Percentiles rank a stretch among this genome's conserved stretches.
Evolutionary conservation across 2,888 invertebrate genomes (phyloP).

Genomic region (Ornithoptera alexandrae): DNA sequence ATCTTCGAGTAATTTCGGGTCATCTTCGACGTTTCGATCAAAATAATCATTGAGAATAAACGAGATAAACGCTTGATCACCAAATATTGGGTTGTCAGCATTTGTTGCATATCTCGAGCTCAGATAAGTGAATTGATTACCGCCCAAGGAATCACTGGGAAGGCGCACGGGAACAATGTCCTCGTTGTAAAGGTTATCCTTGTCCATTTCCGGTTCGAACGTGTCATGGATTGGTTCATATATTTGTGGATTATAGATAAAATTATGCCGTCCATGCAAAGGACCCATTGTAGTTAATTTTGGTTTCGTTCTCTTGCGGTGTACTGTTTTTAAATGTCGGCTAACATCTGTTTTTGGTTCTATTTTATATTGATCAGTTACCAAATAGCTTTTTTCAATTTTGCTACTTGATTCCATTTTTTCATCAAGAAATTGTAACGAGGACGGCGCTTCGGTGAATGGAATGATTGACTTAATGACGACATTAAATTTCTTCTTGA

Average conservation of each 20-base stretch:
- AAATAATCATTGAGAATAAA: slow-evolving; percentile 62
- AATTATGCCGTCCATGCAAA: slow-evolving; percentile 59
- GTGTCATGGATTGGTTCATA: slow-evolving; percentile 50
- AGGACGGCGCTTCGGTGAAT: slow-evolving; percentile 23
- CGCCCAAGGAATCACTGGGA: slow-evolving; percentile 3
- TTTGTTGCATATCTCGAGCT: slow-evolving; percentile 11
- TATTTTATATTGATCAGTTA: not conserved
- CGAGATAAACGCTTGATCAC: slow-evolving; percentile 61
- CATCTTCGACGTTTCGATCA: slow-evolving; percentile 54
- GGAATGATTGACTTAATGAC: slow-evolving; percentile 21
- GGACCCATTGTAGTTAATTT: slow-evolving; percentile 22
- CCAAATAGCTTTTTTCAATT: not conserved
- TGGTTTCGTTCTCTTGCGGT: not conserved
- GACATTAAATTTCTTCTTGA: slow-evolving; percentile 21
- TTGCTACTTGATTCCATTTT: slow-evolving; percentile 34
- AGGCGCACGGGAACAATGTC: slow-evolving; percentile 30
- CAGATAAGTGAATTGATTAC: slow-evolving; percentile 15
- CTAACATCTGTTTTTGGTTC: slow-evolving; percentile 40
- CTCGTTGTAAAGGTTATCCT: slow-evolving; percentile 57
- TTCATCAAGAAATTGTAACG: slow-evolving; percentile 27
- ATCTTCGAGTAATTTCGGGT: slow-evolving; percentile 56
- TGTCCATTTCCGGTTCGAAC: slow-evolving; percentile 50
- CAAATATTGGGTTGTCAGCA: slow-evolving; percentile 53
- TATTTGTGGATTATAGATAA: slow-evolving; percentile 55
- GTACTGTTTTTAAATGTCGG: slow-evolving; percentile 42